These are phyloP conservation scores for Taxidea taxus DNA, from an alignment of 2,113 vertebrate genomes.

Conservation along the genomic window DNA sequence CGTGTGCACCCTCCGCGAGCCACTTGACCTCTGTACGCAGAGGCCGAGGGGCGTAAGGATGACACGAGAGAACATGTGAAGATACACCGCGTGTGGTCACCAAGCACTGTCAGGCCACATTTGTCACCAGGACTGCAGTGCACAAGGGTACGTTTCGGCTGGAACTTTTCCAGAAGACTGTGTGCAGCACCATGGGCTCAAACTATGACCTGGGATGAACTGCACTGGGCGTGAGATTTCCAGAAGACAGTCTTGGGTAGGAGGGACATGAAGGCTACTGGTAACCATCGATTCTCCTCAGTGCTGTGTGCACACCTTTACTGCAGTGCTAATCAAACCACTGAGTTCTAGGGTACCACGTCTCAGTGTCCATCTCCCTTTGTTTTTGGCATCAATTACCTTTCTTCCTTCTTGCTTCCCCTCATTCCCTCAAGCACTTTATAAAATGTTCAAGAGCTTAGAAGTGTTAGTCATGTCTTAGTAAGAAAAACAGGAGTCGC, in stretches of 20 bases:
- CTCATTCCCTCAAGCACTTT: neutral
- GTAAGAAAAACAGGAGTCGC: neutral
- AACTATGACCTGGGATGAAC: neutral
- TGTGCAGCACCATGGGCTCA: neutral
- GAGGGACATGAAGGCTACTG: fast-evolving
- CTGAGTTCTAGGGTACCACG: neutral
- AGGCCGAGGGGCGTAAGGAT: neutral
- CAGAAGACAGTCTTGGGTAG: neutral
- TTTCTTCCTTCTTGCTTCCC: neutral
- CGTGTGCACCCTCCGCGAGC: neutral
- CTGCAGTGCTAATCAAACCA: neutral
- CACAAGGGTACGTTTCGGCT: neutral
- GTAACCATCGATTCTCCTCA: neutral
- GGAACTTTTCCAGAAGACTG: too few relatives aligned
- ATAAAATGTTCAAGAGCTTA: neutral
- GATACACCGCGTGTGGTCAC: fast-evolving
- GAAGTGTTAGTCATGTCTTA: neutral
- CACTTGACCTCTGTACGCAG: too few relatives aligned
- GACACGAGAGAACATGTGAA: neutral
- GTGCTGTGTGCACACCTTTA: neutral
- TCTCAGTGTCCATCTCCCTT: neutral
- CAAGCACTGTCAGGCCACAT: neutral
- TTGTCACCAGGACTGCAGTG: neutral
- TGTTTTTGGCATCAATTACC: neutral
- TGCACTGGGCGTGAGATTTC: neutral